phyloP scores from a whole-genome alignment of 2,113 vertebrate species.

The Cyphomyrus plagiostoma region DNA sequence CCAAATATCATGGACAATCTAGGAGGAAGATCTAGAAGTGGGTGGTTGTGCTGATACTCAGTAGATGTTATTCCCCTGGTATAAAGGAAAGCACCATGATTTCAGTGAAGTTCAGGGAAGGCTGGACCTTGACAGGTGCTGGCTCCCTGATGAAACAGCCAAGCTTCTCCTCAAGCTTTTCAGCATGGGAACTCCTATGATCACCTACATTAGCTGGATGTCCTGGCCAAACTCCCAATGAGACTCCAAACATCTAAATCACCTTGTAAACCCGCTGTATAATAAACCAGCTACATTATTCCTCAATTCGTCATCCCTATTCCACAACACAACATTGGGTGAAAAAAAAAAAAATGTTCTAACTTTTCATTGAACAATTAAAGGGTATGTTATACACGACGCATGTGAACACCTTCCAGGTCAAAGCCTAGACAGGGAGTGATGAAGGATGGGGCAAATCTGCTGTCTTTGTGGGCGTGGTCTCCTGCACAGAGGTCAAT shows the following conservation, averaged over 20 bases:
- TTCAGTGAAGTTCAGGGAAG: neutral
- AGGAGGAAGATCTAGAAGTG: neutral
- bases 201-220: neutral
- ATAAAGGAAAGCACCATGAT: neutral
- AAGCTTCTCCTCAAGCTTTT: neutral
- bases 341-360: neutral
- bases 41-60: neutral
- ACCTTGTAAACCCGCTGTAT: neutral
- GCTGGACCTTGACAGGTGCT: neutral
- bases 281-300: neutral
- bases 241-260: neutral
- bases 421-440: neutral
- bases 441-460: neutral
- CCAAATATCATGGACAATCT: neutral
- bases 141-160: neutral
- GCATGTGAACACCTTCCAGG: neutral
- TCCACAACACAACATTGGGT: neutral
- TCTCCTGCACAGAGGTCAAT: neutral
- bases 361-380: neutral
- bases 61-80: neutral
- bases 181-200: neutral
- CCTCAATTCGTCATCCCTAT: neutral
- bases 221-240: neutral
- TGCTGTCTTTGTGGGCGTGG: neutral
- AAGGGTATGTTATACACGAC: neutral